Conservation (phyloP, 2,797 vertebrate species). For the Eremophila alpestris region DNA sequence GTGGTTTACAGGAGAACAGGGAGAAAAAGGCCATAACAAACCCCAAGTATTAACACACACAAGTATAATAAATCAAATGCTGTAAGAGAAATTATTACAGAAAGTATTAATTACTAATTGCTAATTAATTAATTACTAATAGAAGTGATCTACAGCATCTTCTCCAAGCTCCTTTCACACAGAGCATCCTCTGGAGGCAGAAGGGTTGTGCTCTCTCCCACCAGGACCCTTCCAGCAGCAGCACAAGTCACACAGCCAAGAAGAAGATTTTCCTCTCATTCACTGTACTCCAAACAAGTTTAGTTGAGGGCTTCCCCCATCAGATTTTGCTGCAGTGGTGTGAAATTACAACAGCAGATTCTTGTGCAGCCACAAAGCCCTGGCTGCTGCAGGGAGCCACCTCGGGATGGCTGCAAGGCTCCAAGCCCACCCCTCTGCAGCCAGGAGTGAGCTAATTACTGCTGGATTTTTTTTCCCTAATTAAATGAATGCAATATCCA, state of each 20-base stretch:
- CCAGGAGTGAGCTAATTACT: not conserved
- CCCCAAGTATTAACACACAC: not conserved
- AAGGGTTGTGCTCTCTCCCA: not conserved
- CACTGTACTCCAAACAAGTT: not conserved
- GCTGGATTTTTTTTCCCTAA: not conserved
- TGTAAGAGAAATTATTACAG: rapidly evolving
- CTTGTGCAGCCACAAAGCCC: not conserved
- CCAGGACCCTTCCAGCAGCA: not conserved
- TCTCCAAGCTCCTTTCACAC: not conserved
- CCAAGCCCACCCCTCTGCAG: not conserved
- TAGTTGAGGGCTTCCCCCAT: not conserved
- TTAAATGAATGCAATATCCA: constrained; percentile 19
- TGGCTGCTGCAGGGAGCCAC: not conserved
- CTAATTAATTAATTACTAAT: rapidly evolving
- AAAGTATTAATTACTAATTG: not conserved
- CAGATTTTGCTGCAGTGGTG: not conserved
- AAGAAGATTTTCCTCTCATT: not conserved
- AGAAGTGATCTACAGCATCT: not conserved
- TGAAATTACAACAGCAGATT: not conserved
- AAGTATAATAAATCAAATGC: not conserved
- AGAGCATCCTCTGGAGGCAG: not conserved
- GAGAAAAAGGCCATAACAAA: not conserved
- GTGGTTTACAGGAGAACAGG: not conserved
- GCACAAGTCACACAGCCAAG: not conserved
- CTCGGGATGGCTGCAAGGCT: not conserved